Evolutionary conservation across 1,140 invertebrate genomes (phyloP), one percentile per base, ranked within the genome.

Genomic region (Aphelinus atriplicis): DNA sequence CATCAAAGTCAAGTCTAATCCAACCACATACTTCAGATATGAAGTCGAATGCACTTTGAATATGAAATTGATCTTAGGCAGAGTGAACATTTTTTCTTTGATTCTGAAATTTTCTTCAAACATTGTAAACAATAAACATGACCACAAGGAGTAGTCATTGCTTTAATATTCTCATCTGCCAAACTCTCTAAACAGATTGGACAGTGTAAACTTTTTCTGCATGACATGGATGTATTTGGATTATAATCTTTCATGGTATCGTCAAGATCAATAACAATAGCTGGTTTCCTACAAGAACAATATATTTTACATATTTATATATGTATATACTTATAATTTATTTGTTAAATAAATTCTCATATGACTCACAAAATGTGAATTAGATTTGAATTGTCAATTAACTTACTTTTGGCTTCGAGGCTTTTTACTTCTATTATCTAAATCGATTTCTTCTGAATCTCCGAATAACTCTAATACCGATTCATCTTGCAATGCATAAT

Each of bases 41-140:
- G 79, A 67, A 84, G 75, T 57, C 83, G 79, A 9, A 73, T 80
- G 65, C 83, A 84, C n/a, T 68, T 51, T 77, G 65, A 70, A 47
- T 75, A 63, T 42, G 60, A 74, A 47, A 77, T 65, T 45, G 45
- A 1, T 58, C 42, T 71, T 72, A 82, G 73, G 65, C 84, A 84
- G 6, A 73, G 76, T 10, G 83, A 81, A 43, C 84, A 84, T 63
- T 75, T 78, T 75, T 81, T 83, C 10, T 61, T 6, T 62, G 5
- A 51, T 9, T 2, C 9, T 2, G 82, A 1, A 50, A 64, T 58
- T 57, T 26, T 7, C 51, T 77, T 3, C 46, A 84, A 71, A 53
- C 84, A 84, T 2, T 69, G 51, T 58, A 71, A 43, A 66, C 84
- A 84, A 75, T 76, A 84, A 47, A 84, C 47, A 70, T 84, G 84